Evolutionary conservation across 2,888 invertebrate genomes (phyloP).

Genomic region (Pyrgus malvae): DNA sequence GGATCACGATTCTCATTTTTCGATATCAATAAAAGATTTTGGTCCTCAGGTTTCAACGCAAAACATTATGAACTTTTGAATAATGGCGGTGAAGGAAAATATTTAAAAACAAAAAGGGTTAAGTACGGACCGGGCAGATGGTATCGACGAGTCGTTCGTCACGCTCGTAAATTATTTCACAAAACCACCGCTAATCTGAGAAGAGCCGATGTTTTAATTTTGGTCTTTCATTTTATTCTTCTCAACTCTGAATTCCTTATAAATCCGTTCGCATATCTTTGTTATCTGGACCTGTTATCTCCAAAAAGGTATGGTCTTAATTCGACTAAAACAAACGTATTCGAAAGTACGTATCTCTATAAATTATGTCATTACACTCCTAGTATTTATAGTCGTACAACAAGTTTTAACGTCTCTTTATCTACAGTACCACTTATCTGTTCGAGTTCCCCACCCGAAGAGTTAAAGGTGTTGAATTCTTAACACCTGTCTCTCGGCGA

Average conservation of each 20-base stretch:
- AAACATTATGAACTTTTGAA: conserved; percentile 77
- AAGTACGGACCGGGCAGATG: conserved; percentile 75
- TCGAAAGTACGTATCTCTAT: conserved; percentile 56
- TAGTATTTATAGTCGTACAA: conserved; percentile 69
- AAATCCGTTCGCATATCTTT: conserved; percentile 60
- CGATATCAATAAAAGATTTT: conserved; percentile 73
- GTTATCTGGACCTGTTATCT: conserved; percentile 58
- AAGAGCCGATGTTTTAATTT: conserved; percentile 77
- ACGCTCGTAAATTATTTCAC: conserved; percentile 80
- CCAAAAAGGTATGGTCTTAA: conserved; percentile 50
- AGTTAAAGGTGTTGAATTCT: conserved; percentile 76
- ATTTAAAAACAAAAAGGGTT: conserved; percentile 76
- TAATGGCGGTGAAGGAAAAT: conserved; percentile 73
- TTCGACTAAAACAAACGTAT: conserved; percentile 58
- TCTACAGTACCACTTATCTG: conserved; percentile 74
- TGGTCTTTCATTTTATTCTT: conserved; percentile 63
- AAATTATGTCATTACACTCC: conserved; percentile 55
- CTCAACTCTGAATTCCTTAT: conserved; percentile 58
- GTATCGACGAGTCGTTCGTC: conserved; percentile 78
- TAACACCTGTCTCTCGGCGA: conserved; percentile 79
- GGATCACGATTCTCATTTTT: conserved; percentile 66
- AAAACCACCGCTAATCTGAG: conserved; percentile 77
- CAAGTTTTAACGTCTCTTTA: conserved; percentile 59
- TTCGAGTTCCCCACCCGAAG: conserved; percentile 59
- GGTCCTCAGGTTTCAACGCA: conserved; percentile 63